phyloP scores from a whole-genome alignment of 2,113 vertebrate genomes.

The Aspidoscelis tigris region DNA sequence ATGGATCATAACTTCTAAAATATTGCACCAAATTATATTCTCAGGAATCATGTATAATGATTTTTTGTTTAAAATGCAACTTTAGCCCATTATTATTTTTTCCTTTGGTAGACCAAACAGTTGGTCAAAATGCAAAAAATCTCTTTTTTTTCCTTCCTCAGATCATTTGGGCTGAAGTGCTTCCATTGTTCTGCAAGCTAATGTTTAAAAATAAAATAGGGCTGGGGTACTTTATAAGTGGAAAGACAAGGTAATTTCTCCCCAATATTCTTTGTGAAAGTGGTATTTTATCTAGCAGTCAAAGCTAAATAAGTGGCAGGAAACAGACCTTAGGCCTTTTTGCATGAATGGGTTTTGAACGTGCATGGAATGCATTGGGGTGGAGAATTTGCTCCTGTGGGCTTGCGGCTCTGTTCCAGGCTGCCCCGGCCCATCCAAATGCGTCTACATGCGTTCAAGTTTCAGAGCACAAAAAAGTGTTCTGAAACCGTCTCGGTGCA shows the following conservation, averaged over 20 bases:
- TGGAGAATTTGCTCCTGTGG: too few relatives aligned
- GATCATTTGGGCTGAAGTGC: background rate
- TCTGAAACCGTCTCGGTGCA: too few relatives aligned
- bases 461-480: too few relatives aligned
- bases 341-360: too few relatives aligned
- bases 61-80: constrained; percentile 33
- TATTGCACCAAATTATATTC: constrained; percentile 31
- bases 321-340: too few relatives aligned
- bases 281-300: background rate
- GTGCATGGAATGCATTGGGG: too few relatives aligned
- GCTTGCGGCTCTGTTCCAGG: too few relatives aligned
- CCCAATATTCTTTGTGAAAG: background rate
- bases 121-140: constrained; percentile 2
- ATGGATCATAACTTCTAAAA: constrained; percentile 51
- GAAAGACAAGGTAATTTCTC: background rate
- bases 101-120: too few relatives aligned
- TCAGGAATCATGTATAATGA: constrained; percentile 8
- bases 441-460: too few relatives aligned
- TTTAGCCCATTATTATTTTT: constrained; percentile 22
- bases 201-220: background rate
- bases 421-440: too few relatives aligned
- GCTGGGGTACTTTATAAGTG: background rate
- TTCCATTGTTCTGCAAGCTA: background rate
- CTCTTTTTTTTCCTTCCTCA: background rate
- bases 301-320: background rate